Base-by-base conservation (phyloP, 1,140 invertebrate genomes). In the Manduca sexta region DNA sequence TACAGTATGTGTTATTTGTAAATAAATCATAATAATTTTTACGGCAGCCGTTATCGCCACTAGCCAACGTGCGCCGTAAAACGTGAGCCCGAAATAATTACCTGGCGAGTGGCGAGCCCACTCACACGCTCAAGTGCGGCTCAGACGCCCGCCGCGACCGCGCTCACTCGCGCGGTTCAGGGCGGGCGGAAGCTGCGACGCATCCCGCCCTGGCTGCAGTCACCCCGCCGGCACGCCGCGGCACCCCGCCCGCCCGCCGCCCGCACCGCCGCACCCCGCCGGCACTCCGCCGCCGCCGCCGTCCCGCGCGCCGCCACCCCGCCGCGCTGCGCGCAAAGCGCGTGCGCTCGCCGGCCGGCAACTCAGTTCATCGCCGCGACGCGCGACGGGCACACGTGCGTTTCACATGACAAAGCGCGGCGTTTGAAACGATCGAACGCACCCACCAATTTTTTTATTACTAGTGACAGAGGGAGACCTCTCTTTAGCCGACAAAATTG, bases 391-490 rank as follows among this genome's bases (percentile, higher is more conserved):
- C 45, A 56, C 67, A 75, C 76, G 76, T 58, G 62, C 47, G 61
- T 64, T 35, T 37, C 41, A 51, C 53, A 74, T 67, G 62, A 71
- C 48, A 51, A 54, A 47, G 45, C 74, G 70, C 72, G 68, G 69
- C 69, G 57, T 60, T 52, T 63, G 35, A 74, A 64, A 79, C 78
- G 66, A 78, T 74, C 75, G 74, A 74, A 71, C 74, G 64, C 64
- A 59, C 55, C 62, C 64, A 53, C 54, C 53, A 42, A 60, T 58
- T 62, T 68, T 63, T 35, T 56, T 60, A 55, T 49, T 35, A 69
- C 61, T 56, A 83, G 79, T 85, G 79, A 73, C 58, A 49, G 78
- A 77, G 78, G 77, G 67, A 57, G 48, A 74, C 80, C 77, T 84
- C 80, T 84, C 76, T 49, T 21, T 40, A 61, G 47, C 64, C 60